phyloP scores from a whole-genome alignment of 2,888 invertebrate genomes.

The Andrena camellia region DNA sequence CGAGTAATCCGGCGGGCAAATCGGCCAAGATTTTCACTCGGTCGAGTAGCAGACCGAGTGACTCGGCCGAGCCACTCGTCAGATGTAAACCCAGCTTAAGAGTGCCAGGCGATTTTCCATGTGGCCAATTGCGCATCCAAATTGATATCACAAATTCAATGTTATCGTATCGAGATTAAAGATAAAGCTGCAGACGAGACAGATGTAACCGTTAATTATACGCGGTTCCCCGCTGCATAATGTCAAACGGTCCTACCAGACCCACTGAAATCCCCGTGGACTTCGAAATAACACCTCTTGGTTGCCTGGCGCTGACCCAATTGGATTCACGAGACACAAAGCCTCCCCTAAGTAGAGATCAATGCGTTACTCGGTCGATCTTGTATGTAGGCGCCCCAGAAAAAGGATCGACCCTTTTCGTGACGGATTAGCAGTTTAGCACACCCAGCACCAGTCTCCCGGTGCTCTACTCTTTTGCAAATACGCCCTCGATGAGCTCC shows the following conservation, averaged over 20 bases:
- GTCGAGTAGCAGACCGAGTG: no score
- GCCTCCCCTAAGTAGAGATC: slow-evolving; percentile 61
- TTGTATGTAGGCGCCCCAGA: slow-evolving; percentile 11
- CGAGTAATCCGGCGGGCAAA: no score
- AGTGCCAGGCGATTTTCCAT: slow-evolving; percentile 57
- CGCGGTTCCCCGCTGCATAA: slow-evolving; percentile 11
- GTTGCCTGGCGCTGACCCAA: slow-evolving; percentile 52
- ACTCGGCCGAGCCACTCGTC: no score
- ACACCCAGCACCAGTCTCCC: background rate
- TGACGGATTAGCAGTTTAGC: slow-evolving; percentile 51
- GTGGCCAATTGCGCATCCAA: slow-evolving; percentile 1
- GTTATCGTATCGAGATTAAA: slow-evolving; percentile 57
- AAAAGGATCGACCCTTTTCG: slow-evolving; percentile 46
- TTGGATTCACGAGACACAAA: slow-evolving; percentile 58
- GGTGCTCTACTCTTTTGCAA: slow-evolving; percentile 7
- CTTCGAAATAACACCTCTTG: slow-evolving; percentile 53
- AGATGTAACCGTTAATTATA: slow-evolving; percentile 64
- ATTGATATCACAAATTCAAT: slow-evolving; percentile 48
- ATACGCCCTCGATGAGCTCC: slow-evolving; percentile 17
- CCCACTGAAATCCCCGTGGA: slow-evolving; percentile 57
- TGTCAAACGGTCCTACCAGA: slow-evolving; percentile 58
- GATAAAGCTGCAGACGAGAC: slow-evolving; percentile 38
- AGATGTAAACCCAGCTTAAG: no score
- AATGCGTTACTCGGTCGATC: slow-evolving; percentile 42
- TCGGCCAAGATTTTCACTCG: no score